Evolutionary conservation across 2,797 vertebrate species (phyloP), one percentile per base, ranked within the genome.

Genomic region (Craterocephalus amniculus): DNA sequence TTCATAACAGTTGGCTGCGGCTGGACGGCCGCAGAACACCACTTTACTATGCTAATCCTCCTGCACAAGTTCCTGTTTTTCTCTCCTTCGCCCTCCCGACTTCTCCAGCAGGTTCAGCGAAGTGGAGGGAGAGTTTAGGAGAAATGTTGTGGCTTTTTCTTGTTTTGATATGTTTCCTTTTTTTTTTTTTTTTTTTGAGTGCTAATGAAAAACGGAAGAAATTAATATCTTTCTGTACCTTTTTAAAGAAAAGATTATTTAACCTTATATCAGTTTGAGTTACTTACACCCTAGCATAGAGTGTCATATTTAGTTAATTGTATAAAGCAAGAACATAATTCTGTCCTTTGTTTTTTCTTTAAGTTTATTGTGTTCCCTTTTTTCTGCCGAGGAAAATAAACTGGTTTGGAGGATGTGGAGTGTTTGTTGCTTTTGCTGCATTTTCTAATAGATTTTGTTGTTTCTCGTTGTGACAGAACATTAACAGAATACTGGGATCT

Each of bases 181-280:
- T 8, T 18, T 76, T 58, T 71, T 75, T 66, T 27, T 76, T 66
- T 72, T 69, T 57, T 75, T 83, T 71, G 87, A 89, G 87, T 89
- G 88, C 83, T 89, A 76, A 88, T 87, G 58, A 90, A 67, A 91
- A 83, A 87, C 76, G 76, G 74, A 86, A 86, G 83, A 86, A 82
- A 79, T 80, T 22, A 77, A 89, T 95, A 89, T 86, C 84, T 89
- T 91, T 90, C 93, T 96, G 94, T 96, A 96, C 93, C 94, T 85
- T 85, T 89, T 88, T 83, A 80, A 87, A 89, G 80, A 83, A 80
- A 92, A 93, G 91, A 93, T 96, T 96, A 97, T 97, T 97, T 97
- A 97, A 97, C 96, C 96, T 93, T 94, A 94, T 96, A 97, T 96
- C 96, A 95, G 96, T 92, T 97, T 95, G 96, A 96, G 95, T 96